phyloP scores from a whole-genome alignment of 64 coral and sea anemone genomes.

The Dendronephthya gigantea region DNA sequence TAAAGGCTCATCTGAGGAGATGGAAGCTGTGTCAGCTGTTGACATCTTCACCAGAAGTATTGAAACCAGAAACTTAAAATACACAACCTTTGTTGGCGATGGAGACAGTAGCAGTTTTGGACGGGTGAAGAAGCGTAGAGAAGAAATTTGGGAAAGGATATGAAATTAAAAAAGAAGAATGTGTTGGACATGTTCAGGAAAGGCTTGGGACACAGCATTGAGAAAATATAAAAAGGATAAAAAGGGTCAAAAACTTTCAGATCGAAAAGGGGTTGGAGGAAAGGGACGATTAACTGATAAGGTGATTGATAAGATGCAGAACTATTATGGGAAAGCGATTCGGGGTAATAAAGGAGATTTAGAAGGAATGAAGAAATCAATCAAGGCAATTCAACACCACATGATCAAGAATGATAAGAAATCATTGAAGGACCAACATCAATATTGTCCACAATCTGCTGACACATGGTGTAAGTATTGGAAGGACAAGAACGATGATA shows the following conservation, averaged over 20 bases:
- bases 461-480: background rate
- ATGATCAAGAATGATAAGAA: background rate
- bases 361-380: background rate
- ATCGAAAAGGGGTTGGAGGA: background rate
- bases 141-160: background rate
- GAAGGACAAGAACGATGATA: background rate
- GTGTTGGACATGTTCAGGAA: background rate
- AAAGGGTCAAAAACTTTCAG: background rate
- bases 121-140: background rate
- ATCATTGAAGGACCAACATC: background rate
- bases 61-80: background rate
- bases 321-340: background rate
- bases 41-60: background rate
- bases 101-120: slow-evolving; percentile 2
- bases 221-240: background rate
- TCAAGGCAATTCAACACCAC: background rate
- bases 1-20: background rate
- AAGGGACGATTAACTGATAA: background rate
- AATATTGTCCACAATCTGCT: background rate
- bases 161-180: background rate
- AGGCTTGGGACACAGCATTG: background rate
- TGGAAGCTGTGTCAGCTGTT: background rate
- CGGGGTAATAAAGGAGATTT: background rate
- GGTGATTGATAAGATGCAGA: background rate
- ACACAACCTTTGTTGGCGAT: background rate